Conservation (phyloP, 2,797 vertebrate genomes). For the Lophotriccus pileatus region DNA sequence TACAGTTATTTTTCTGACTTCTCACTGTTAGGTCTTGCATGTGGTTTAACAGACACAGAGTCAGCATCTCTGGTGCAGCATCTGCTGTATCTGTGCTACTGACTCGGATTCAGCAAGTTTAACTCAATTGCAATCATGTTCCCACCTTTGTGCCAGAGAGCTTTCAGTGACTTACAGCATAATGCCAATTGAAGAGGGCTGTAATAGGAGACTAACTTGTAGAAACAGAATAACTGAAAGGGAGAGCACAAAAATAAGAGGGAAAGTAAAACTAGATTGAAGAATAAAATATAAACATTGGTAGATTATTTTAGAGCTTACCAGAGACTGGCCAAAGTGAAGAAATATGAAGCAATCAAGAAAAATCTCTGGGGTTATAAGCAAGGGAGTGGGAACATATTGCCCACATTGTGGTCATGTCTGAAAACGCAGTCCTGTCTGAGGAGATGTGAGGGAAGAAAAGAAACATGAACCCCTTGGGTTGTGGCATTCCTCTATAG, state of each 20-base stretch:
- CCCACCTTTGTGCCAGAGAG: neutral
- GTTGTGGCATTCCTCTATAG: neutral
- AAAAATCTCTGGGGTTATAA: neutral
- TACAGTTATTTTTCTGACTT: slow-evolving; percentile 7
- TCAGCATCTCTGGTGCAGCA: neutral
- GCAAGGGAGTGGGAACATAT: neutral
- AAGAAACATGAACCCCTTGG: neutral
- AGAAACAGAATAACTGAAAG: neutral
- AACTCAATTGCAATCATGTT: neutral
- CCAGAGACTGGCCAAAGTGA: neutral
- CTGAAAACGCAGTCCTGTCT: neutral
- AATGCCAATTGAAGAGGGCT: neutral
- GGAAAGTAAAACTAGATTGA: neutral
- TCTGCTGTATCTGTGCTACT: neutral
- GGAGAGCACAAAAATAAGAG: neutral
- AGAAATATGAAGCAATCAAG: neutral
- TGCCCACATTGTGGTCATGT: neutral
- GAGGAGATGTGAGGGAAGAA: neutral
- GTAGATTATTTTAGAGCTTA: neutral
- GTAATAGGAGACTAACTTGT: neutral
- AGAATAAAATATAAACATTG: neutral
- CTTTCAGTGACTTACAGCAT: rapidly evolving
- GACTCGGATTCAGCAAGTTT: neutral
- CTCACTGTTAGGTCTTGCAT: neutral
- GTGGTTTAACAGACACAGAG: neutral